These are phyloP conservation scores for Tyto alba DNA, from an alignment of 2,113 vertebrate species.

Conservation along the genomic window DNA sequence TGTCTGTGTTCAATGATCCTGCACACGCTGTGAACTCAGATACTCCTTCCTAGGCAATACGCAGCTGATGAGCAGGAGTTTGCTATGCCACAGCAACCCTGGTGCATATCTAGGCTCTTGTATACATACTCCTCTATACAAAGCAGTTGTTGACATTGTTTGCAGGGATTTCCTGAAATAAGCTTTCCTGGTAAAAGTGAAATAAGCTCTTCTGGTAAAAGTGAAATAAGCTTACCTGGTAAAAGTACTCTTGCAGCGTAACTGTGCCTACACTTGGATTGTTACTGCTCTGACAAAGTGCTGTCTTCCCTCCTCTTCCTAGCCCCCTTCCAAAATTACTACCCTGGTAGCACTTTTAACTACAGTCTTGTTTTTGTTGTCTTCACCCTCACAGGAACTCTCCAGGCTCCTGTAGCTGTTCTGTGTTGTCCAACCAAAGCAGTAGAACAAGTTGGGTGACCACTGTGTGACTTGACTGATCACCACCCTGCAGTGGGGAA, in stretches of 20 bases:
- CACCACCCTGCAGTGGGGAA: not conserved
- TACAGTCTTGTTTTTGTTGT: not conserved
- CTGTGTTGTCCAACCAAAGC: not conserved
- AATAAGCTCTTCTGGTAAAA: not conserved
- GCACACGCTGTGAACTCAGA: not conserved
- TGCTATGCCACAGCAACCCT: not conserved
- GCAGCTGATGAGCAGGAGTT: not conserved
- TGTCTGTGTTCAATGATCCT: not conserved
- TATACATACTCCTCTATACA: not conserved
- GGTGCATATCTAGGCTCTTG: not conserved
- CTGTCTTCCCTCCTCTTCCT: not conserved
- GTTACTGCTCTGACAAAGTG: not conserved
- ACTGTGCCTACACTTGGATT: not conserved
- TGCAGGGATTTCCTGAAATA: not conserved
- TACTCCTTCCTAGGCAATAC: not conserved
- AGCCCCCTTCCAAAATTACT: not conserved
- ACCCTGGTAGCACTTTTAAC: not conserved
- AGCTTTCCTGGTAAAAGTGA: not conserved
- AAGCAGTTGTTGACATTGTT: not conserved
- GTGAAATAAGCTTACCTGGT: not conserved
- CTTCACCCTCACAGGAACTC: not conserved
- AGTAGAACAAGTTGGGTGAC: conserved; percentile 20
- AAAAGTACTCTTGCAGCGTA: not conserved
- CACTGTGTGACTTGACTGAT: not conserved
- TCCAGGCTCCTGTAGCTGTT: not conserved